Evolutionary conservation across 2,888 invertebrate species (phyloP), one percentile per base, ranked within the genome.

Genomic region (Eristalis pertinax): DNA sequence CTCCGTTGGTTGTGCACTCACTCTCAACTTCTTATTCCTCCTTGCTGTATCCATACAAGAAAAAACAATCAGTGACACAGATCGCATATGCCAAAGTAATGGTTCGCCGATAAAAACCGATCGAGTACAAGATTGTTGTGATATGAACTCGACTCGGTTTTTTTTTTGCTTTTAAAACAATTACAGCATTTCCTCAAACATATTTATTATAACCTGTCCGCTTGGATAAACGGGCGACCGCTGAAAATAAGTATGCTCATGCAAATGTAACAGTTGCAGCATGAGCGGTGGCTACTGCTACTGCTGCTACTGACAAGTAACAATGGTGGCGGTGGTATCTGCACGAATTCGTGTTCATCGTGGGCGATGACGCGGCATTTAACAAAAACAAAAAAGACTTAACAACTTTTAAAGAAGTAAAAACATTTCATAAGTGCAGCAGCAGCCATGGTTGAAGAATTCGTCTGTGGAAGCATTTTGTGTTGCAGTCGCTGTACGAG

Each of bases 121-220:
- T 87, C 84, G 84, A 84, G 79, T 76, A 87, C 84, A 87, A 87
- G 87, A 87, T 87, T 87, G 75, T 87, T 87, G 84, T 84, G 76
- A 80, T 87, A 79, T 84, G 80, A 79, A 75, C 79, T 79, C 68
- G 56, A 63, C 26, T 68, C 43, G 68, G 63, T 62, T 74, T 70
- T 69, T 76, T 41, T 35, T 22, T 70, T 84, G 68, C 58, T 43
- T 76, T 58, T 38, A 69, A 80, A 87, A 87, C 87, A 87, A 87
- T 87, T 87, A 87, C 87, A 87, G 84, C 87, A 87, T 84, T 87
- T 87, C 87, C 87, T 87, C 87, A 87, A 87, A 87, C 87, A 87
- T 87, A 84, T 87, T 87, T 87, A 87, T 87, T 87, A 87, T 84
- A 87, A 87, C 84, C 87, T 87, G 87, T 87, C 87, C 60, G 79